Base-by-base conservation (phyloP, 1,140 invertebrate species). In the Oncopeltus fasciatus region DNA sequence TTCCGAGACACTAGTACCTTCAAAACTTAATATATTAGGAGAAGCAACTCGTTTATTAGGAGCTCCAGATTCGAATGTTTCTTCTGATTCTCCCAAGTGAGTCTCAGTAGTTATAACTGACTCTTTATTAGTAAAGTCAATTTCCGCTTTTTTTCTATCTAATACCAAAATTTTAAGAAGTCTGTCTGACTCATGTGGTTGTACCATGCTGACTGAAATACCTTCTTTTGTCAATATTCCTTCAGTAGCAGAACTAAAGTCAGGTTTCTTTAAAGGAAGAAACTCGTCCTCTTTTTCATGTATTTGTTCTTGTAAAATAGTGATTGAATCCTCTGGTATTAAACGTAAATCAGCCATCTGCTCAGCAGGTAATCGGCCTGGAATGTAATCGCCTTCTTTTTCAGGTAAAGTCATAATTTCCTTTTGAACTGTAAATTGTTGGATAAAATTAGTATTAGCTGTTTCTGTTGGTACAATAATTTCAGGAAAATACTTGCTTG, bases 381-480 rank as follows among this genome's bases (percentile, higher is more conserved):
- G 71, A 2, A 73, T 62, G 59, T 83, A 80, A 58, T 77, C 68
- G 18, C 81, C 81, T 79, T 87, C 82, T 69, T 79, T 76, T 75
- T 87, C 81, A 66, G 80, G 78, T 53, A 79, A 75, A 65, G 82
- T 68, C 64, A 80, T 81, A 69, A 82, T 77, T 74, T 82, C 76
- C 1, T 82, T 83, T 9, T 78, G 72, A n/a, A 82, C 68, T 43
- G 67, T 61, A 71, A 82, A 80, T 69, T 80, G 81, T 66, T 84
- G 83, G 43, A 83, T 76, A 1, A 87, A 69, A 56, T 77, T 75
- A 70, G 79, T 74, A 51, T 76, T 80, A 2, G 85, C 86, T 8
- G 79, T 74, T 78, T 89, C 86, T 12, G 85, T 88, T 1, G 86
- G 81, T n/a, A 88, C 85, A 67, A 87, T 84, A 57, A 85, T 69